phyloP scores from a whole-genome alignment of 2,113 vertebrate genomes.

The Clarias batrachus region DNA sequence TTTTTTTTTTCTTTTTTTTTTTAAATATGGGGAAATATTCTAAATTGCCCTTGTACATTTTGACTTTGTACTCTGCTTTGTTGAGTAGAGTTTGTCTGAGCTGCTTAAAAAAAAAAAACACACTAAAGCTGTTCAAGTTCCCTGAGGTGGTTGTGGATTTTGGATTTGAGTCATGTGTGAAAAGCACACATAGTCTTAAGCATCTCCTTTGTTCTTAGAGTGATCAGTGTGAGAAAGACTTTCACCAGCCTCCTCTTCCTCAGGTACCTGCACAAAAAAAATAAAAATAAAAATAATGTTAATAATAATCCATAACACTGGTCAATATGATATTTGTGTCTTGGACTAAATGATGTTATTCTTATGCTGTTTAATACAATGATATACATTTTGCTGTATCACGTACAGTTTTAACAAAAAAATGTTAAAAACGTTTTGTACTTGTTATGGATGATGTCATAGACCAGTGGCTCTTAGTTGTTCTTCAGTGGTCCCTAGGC shows the following conservation, averaged over 20 bases:
- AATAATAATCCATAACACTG: not conserved
- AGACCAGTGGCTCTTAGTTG: too few relatives aligned
- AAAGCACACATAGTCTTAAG: constrained; percentile 50
- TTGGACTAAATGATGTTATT: too few relatives aligned
- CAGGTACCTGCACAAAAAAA: constrained; percentile 67
- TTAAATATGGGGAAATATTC: not conserved
- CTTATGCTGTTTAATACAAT: too few relatives aligned
- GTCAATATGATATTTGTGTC: too few relatives aligned
- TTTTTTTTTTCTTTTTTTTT: too few relatives aligned
- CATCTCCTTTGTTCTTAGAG: constrained; percentile 75
- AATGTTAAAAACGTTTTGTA: too few relatives aligned
- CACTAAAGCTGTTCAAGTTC: constrained; percentile 3
- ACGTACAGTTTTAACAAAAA: too few relatives aligned
- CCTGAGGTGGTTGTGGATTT: constrained; percentile 27
- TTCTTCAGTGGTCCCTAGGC: too few relatives aligned
- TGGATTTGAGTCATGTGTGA: not conserved
- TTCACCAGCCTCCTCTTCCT: constrained; percentile 72
- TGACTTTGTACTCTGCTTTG: not conserved
- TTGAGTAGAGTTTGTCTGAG: not conserved
- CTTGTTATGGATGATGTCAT: too few relatives aligned
- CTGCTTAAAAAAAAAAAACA: not conserved
- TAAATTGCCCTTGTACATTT: not conserved
- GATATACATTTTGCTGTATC: too few relatives aligned
- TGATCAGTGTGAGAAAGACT: constrained; percentile 70
- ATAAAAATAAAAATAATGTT: not conserved